These are phyloP conservation scores for Drosophila ogumai DNA, from an alignment of 1,140 invertebrate species.

Conservation along the genomic window DNA sequence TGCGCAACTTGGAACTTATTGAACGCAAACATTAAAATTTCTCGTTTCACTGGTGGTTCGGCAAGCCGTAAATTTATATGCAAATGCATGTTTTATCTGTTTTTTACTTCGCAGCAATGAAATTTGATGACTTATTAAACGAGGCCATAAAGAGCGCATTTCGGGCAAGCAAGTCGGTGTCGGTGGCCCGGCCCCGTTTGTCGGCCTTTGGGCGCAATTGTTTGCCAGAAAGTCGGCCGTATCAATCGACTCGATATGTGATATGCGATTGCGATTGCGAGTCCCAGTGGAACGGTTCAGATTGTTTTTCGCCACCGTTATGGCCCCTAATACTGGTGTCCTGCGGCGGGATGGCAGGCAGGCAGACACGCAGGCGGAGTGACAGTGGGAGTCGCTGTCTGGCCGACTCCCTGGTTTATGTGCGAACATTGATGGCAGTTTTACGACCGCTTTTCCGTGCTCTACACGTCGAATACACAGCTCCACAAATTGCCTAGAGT, in stretches of 20 bases:
- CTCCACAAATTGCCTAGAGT: slow-evolving; percentile 53
- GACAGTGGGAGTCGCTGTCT: slow-evolving; percentile 7
- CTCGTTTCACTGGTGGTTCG: slow-evolving; percentile 16
- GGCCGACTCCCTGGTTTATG: slow-evolving; percentile 43
- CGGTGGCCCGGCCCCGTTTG: slow-evolving; percentile 5
- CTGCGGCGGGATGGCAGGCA: slow-evolving; percentile 11
- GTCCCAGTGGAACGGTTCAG: slow-evolving; percentile 47
- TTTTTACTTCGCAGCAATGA: slow-evolving; percentile 63
- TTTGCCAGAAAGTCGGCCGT: slow-evolving; percentile 33
- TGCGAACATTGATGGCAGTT: slow-evolving; percentile 48
- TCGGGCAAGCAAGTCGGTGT: slow-evolving; percentile 9
- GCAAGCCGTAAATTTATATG: slow-evolving; percentile 38
- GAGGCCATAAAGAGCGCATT: slow-evolving; percentile 66
- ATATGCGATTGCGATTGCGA: slow-evolving; percentile 45
- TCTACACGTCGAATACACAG: slow-evolving; percentile 45
- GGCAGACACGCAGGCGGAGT: background rate
- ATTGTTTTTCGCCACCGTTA: slow-evolving; percentile 44
- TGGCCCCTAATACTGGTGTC: slow-evolving; percentile 43
- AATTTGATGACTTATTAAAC: slow-evolving; percentile 81
- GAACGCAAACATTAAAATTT: slow-evolving; percentile 11
- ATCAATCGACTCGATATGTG: slow-evolving; percentile 47
- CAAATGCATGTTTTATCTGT: slow-evolving; percentile 67
- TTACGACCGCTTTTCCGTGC: slow-evolving; percentile 54
- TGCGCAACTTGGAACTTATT: slow-evolving; percentile 31
- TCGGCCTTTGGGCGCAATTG: slow-evolving; percentile 42